These are phyloP conservation scores for Cyanistes caeruleus DNA, from an alignment of 2,113 vertebrate species.

Conservation along the genomic window DNA sequence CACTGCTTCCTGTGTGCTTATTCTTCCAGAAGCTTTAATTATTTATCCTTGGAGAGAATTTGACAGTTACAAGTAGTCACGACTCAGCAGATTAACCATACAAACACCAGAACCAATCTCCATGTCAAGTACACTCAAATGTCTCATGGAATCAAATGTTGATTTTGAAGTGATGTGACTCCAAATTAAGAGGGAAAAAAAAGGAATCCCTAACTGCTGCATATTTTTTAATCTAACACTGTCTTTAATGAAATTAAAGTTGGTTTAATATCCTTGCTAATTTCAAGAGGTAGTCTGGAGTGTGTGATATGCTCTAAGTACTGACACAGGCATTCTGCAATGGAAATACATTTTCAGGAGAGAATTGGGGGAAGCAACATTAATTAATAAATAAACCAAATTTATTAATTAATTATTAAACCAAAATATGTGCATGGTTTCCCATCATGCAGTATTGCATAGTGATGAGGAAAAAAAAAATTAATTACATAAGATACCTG, in stretches of 20 bases:
- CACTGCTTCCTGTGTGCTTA: slow-evolving; percentile 62
- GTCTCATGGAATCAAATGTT: neutral
- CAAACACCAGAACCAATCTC: slow-evolving; percentile 47
- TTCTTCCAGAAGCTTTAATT: slow-evolving; percentile 80
- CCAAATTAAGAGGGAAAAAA: neutral
- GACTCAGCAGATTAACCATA: slow-evolving; percentile 77
- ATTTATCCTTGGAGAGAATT: slow-evolving; percentile 80
- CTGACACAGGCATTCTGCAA: neutral
- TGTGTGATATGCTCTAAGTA: neutral
- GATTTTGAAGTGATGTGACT: neutral
- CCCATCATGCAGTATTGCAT: neutral
- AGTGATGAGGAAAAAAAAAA: neutral
- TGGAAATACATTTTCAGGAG: neutral
- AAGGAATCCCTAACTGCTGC: neutral
- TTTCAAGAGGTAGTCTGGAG: neutral
- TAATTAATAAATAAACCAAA: neutral
- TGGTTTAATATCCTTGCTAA: neutral
- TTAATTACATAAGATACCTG: neutral
- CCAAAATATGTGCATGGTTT: neutral
- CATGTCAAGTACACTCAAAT: neutral
- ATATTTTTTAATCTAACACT: neutral
- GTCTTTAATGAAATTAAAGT: neutral
- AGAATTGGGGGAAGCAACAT: neutral
- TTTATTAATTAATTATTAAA: neutral
- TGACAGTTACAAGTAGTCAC: slow-evolving; percentile 76